Evolutionary conservation across 2,888 invertebrate genomes (phyloP).

Genomic region (Patella caerulea): DNA sequence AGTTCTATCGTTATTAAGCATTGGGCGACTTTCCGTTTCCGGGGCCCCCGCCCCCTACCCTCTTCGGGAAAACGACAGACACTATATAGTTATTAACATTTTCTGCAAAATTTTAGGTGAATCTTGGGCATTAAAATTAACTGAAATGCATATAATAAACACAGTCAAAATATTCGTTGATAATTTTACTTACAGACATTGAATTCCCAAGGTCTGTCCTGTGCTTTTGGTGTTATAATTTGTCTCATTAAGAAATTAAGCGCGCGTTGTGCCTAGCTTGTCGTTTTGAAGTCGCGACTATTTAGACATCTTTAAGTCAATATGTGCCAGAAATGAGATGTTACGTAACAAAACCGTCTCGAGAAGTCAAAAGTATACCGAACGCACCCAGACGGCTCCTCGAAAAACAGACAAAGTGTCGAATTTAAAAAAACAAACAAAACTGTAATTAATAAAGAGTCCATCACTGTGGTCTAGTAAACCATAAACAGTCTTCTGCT

Average conservation of each 20-base stretch:
- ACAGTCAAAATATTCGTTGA: no score
- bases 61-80: no score
- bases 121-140: no score
- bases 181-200: neutral
- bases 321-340: neutral
- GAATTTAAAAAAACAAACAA: neutral
- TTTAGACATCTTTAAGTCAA: neutral
- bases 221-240: neutral
- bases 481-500: neutral
- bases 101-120: no score
- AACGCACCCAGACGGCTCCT: neutral
- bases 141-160: no score
- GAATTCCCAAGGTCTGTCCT: neutral
- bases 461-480: neutral
- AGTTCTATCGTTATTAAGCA: no score
- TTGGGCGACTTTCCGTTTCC: no score
- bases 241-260: neutral
- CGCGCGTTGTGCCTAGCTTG: neutral
- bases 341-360: neutral
- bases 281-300: neutral
- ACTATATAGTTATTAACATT: no score
- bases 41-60: no score
- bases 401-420: neutral
- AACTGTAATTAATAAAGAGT: neutral
- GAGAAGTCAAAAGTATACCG: neutral